Evolutionary conservation across 2,797 vertebrate genomes (phyloP).

Genomic region (Schizothorax lantsangensis): DNA sequence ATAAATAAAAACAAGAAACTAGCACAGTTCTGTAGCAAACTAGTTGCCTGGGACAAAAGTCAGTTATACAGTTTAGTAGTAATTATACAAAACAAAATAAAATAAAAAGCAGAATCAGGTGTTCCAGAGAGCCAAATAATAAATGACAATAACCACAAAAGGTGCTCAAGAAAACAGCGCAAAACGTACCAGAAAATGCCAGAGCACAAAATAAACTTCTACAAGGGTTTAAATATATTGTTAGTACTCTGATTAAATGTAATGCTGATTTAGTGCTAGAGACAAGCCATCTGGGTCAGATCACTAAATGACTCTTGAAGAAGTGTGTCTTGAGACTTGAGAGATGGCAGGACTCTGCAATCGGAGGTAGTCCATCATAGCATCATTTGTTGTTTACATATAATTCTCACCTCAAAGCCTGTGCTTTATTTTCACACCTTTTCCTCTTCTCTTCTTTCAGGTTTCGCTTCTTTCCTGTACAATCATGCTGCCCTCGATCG

Average conservation of each 20-base stretch:
- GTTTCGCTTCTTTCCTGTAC: slow-evolving; percentile 1
- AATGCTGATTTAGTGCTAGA: slow-evolving; percentile 1
- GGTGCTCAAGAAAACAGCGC: not conserved
- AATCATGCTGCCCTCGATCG: slow-evolving; percentile 43
- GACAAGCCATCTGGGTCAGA: slow-evolving; percentile 22
- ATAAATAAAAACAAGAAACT: not conserved
- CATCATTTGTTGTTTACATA: slow-evolving; percentile 23
- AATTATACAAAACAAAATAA: not conserved
- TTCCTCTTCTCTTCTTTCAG: slow-evolving; percentile 6
- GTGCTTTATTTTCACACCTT: slow-evolving; percentile 37
- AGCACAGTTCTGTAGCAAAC: not conserved
- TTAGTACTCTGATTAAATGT: not conserved
- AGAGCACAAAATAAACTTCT: not conserved
- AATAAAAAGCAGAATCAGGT: not conserved
- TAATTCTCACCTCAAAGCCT: slow-evolving; percentile 11
- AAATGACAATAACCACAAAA: not conserved
- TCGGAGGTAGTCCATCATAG: not conserved
- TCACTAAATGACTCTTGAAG: not conserved
- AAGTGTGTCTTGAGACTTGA: not conserved
- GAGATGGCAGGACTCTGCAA: slow-evolving; percentile 4
- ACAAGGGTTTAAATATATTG: not conserved
- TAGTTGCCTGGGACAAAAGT: too few species aligned
- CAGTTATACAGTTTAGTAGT: not conserved
- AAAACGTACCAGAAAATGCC: not conserved
- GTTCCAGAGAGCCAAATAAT: not conserved